Base-by-base conservation (phyloP, 23 tunicate species). In the Phallusia fumigata region DNA sequence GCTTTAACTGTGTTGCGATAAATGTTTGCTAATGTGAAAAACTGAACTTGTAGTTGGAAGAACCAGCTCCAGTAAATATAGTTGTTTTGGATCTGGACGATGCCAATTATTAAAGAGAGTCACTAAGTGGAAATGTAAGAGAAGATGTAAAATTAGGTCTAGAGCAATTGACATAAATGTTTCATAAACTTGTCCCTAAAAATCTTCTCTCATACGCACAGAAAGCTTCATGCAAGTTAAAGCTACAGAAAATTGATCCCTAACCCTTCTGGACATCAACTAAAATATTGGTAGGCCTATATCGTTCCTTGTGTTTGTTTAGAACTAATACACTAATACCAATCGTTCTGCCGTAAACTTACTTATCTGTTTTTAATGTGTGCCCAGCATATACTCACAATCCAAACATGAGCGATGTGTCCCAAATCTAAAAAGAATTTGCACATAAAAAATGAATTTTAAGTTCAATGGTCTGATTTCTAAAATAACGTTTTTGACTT, bases 11-110 rank as follows among this genome's bases (percentile, higher is more conserved):
- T 58, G 13, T 22, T 58, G 69, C 13, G 28, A 58, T 58, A 16
- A 24, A 6, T 58, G n/a, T n/a, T n/a, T n/a, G 26, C 13, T 58
- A 1, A 13, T 3, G 28, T 24, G 13, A 58, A 58, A 58, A 6
- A 16, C 16, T 13, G 11, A 58, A 58, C 28, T 50, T 78, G 19
- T n/a, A 52, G 72, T 73, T 77, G 26, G 90, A 82, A 52, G 53
- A 50, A 0, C 82, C 82, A 12, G 36, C 36, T 5, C 64, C 65
- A 12, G 13, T 92, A 36, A 0, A 19, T 18, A 84, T 92, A 18
- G 34, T 16, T 19, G 90, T 94, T 0, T 8, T 28, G 0, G 98
- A 94, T 79, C 65, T 64, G 32, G 89, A 94, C 52, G 98, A 94
- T 34, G 16, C 98, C 98, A 11, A 86, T 82, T 3, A 89, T 94